These are phyloP conservation scores for Troides helena DNA, from an alignment of 2,888 invertebrate species.

Conservation along the genomic window DNA sequence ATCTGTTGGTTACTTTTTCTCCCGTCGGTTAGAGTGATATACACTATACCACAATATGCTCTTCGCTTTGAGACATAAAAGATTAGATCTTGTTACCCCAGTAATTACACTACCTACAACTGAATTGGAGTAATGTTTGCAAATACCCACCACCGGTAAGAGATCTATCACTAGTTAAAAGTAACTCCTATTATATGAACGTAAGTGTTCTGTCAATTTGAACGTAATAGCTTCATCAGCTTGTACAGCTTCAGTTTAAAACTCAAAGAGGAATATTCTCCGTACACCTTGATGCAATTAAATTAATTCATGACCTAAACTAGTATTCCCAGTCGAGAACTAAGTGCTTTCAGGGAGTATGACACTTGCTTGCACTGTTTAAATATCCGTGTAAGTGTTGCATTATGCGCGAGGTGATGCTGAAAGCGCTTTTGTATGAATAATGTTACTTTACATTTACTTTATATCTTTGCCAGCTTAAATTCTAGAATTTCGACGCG, in stretches of 20 bases:
- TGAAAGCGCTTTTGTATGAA: slow-evolving; percentile 20
- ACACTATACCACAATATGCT: too few species aligned
- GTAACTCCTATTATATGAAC: too few species aligned
- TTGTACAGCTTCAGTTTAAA: neutral
- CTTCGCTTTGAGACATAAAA: too few species aligned
- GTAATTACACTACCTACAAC: too few species aligned
- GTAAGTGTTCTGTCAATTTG: too few species aligned
- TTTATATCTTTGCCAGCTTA: slow-evolving; percentile 2
- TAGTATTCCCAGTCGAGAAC: slow-evolving; percentile 3
- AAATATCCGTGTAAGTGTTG: slow-evolving; percentile 18
- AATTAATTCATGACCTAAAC: slow-evolving; percentile 2
- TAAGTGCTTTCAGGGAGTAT: slow-evolving; percentile 7
- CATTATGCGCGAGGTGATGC: slow-evolving; percentile 11
- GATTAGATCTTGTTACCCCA: too few species aligned
- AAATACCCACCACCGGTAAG: too few species aligned
- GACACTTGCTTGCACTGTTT: slow-evolving; percentile 8
- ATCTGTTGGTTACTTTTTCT: too few species aligned
- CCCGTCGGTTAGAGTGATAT: too few species aligned
- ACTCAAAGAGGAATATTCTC: neutral
- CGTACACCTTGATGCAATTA: neutral
- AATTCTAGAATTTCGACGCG: neutral
- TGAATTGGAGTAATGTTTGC: too few species aligned
- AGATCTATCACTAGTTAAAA: neutral
- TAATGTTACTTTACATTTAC: slow-evolving; percentile 12
- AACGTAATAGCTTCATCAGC: neutral